Evolutionary conservation across 2,113 vertebrate genomes (phyloP), one percentile per base, ranked within the genome.

Genomic region (Syrrhaptes paradoxus): DNA sequence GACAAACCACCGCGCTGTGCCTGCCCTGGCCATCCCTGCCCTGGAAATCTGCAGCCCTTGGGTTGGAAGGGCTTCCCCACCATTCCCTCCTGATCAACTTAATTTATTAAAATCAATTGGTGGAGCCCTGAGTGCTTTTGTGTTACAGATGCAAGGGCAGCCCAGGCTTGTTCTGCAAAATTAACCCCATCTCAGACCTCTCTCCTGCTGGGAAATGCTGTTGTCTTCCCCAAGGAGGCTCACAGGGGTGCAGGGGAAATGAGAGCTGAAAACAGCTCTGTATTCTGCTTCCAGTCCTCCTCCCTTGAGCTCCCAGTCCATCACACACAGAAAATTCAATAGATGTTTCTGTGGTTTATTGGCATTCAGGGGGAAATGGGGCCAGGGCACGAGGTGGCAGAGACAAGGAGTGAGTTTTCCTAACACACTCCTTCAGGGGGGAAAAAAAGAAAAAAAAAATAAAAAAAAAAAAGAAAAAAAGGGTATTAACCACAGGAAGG

Each of bases 91-190:
- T 3, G 2, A 3, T 25, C 4, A 59, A 3, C 45, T 32, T 4
- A 0, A 31, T 16, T 43, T 5, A 2, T 9, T 18, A 21, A 6
- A 2, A 34, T 7, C 67, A 7, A 10, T 0, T 8, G 4, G 6
- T 11, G 41, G 10, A 74, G n/a, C 16, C 15, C 51, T 5, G 1
- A 14, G 17, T 2, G 2, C 34, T 20, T 54, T 36, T 5, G 1
- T 10, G 14, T 10, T 22, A 36, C 0, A 5, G 55, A 26, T 57
- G 48, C 29, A 15, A n/a, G 0, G 3, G 45, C 41, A 41, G 17
- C 52, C 32, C 10, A 11, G 58, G 45, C 11, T 75, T 16, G 9
- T 9, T 52, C 51, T 57, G 77, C 51, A 66, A 24, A 71, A 36
- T 36, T 2, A 58, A 48, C 9, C 13, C 63, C 20, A 9, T 7